Conservation (phyloP, 2,888 invertebrate species). For the Diloba caeruleocephala region DNA sequence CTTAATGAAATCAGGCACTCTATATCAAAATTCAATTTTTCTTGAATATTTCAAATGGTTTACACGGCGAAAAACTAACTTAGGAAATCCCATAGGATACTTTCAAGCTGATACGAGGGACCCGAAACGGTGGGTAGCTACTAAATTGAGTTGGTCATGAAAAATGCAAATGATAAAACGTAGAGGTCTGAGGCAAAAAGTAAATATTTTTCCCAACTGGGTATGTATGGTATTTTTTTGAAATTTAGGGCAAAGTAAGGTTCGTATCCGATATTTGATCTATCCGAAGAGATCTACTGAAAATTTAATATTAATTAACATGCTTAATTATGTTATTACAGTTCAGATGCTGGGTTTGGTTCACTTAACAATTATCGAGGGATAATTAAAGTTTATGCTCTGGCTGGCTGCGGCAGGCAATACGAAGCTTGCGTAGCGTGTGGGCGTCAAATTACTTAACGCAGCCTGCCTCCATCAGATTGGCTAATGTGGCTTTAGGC, state of each 20-base stretch:
- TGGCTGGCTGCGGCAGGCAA: conserved; percentile 37
- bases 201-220: conserved; percentile 40
- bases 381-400: conserved; percentile 50
- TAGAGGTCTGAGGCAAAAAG: conserved; percentile 42
- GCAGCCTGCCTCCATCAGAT: conserved; percentile 14
- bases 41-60: conserved; percentile 46
- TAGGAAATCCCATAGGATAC: conserved; percentile 53
- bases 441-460: conserved; percentile 36
- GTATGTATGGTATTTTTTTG: conserved; percentile 28
- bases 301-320: conserved; percentile 41
- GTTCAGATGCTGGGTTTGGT: conserved; percentile 28
- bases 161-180: conserved; percentile 62
- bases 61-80: conserved; percentile 45
- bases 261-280: conserved; percentile 15
- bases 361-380: conserved; percentile 43
- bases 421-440: conserved; percentile 25
- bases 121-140: conserved; percentile 54
- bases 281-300: conserved; percentile 22
- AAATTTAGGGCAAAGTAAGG: conserved; percentile 35
- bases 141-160: conserved; percentile 62
- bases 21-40: conserved; percentile 51
- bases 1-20: conserved; percentile 21
- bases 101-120: conserved; percentile 47
- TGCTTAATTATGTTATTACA: conserved; percentile 31
- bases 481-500: conserved; percentile 31